Percentiles rank a stretch among this genome's conserved stretches.
Conservation (phyloP, 2,797 vertebrate genomes). For the Ciconia nigra region DNA sequence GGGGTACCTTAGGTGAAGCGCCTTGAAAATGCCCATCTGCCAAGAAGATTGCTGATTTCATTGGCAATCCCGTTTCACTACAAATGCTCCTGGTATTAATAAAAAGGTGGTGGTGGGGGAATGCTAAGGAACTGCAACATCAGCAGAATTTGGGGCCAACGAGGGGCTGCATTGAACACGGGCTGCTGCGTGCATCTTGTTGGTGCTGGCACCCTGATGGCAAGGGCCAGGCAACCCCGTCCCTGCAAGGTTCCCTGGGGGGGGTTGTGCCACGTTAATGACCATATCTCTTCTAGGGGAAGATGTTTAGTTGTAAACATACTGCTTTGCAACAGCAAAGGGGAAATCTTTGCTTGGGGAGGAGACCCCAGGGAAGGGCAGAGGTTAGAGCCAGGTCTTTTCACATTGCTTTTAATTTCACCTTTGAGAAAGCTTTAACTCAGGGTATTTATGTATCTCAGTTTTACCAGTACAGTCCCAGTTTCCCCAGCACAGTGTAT, state of each 20-base stretch:
- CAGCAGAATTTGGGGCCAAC: not conserved
- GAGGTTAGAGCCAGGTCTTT: not conserved
- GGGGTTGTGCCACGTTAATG: rapidly evolving
- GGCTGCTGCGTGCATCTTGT: not conserved
- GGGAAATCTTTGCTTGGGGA: not conserved
- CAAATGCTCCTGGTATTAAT: not conserved
- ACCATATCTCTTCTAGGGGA: not conserved
- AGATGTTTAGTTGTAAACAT: not conserved
- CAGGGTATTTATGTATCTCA: not conserved
- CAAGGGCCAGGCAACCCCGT: not conserved
- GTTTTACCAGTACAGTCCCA: not conserved
- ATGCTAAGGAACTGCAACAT: not conserved
- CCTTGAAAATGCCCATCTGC: not conserved
- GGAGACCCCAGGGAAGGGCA: not conserved
- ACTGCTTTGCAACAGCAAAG: not conserved
- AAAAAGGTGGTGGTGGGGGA: rapidly evolving
- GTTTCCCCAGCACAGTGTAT: not conserved
- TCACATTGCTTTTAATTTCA: not conserved
- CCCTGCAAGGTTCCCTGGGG: not conserved
- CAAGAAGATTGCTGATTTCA: not conserved
- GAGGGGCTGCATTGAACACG: too few relatives aligned
- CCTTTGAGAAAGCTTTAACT: not conserved
- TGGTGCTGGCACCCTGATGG: too few relatives aligned
- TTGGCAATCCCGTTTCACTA: not conserved
- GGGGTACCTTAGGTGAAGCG: rapidly evolving